These are phyloP conservation scores for Oenanthe melanoleuca DNA, from an alignment of 2,113 vertebrate species.

Conservation along the genomic window DNA sequence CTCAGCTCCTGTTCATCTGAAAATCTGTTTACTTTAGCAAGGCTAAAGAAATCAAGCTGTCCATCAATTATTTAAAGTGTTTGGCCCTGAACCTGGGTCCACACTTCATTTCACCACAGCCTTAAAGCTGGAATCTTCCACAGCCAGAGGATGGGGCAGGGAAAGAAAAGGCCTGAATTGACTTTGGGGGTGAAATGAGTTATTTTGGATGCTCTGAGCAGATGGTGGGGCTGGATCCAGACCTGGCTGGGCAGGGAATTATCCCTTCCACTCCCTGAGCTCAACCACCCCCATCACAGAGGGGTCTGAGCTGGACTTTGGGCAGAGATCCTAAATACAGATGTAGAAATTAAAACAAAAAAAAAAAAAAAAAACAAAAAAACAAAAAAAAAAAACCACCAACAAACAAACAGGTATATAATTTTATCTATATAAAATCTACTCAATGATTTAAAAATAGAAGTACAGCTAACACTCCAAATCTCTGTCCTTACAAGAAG, in stretches of 20 bases:
- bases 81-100: not conserved
- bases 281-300: not conserved
- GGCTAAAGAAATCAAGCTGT: slow-evolving; percentile 18
- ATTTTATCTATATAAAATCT: not conserved
- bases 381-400: not conserved
- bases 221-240: not conserved
- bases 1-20: not conserved
- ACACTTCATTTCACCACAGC: not conserved
- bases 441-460: not conserved
- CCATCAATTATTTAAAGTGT: slow-evolving; percentile 40
- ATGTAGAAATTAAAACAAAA: not conserved
- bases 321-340: not conserved
- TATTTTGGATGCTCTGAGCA: not conserved
- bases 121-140: not conserved
- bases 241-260: not conserved
- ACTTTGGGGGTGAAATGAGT: not conserved
- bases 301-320: not conserved
- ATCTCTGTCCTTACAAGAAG: not conserved
- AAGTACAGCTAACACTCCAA: not conserved
- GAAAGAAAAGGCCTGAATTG: not conserved
- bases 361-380: not conserved
- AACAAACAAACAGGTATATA: not conserved
- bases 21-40: slow-evolving; percentile 9
- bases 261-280: not conserved
- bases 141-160: not conserved